Conservation (phyloP, 2,797 vertebrate genomes). For the Heteromormyrus szaboi region DNA sequence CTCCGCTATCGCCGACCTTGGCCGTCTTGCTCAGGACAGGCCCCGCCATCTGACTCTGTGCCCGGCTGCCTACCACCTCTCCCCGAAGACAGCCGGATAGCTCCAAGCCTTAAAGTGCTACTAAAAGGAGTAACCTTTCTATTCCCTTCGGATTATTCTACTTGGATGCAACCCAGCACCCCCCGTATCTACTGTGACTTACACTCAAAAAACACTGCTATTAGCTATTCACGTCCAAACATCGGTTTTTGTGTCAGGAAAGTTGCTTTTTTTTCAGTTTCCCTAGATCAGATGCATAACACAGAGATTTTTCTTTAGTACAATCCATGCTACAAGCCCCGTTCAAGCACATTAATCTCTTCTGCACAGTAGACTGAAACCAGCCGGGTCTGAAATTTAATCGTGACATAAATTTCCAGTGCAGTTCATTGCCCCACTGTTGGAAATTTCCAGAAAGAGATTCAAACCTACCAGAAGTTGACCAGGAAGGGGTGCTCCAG, state of each 20-base stretch:
- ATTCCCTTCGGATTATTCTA: constrained; percentile 34
- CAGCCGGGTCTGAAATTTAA: background rate
- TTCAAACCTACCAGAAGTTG: constrained; percentile 86
- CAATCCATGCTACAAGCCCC: background rate
- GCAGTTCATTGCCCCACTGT: background rate
- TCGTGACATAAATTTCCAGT: background rate
- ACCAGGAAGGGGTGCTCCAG: constrained; percentile 94
- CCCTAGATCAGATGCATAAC: background rate
- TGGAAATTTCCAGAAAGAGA: background rate
- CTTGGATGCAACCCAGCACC: constrained; percentile 32
- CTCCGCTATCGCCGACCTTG: constrained; percentile 51
- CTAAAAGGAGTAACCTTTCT: constrained; percentile 55
- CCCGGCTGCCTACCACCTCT: constrained; percentile 58
- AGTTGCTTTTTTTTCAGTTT: background rate
- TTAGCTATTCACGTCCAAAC: constrained; percentile 25
- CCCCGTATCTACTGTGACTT: constrained; percentile 19
- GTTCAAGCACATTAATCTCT: background rate
- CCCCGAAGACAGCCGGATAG: constrained; percentile 38
- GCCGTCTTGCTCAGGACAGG: constrained; percentile 36
- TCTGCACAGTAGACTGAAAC: background rate
- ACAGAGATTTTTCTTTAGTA: background rate
- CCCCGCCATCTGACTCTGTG: constrained; percentile 34
- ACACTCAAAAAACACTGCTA: constrained; percentile 10
- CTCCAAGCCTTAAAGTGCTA: constrained; percentile 40
- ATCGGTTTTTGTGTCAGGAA: background rate